Evolutionary conservation across 1,140 invertebrate species (phyloP), one percentile per base, ranked within the genome.

Genomic region (Sesamia nonagrioides): DNA sequence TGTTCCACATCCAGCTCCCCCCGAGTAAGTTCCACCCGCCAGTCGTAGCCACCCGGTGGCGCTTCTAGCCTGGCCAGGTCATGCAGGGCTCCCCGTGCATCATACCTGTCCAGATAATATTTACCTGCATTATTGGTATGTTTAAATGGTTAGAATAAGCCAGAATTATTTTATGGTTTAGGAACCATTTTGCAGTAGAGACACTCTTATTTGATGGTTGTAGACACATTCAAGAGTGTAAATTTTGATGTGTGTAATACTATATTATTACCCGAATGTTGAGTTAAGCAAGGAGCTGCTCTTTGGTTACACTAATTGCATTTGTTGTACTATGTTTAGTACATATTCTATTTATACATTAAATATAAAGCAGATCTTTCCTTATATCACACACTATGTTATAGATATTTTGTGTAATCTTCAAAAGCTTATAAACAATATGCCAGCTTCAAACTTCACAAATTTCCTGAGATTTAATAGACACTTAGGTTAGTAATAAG

Each of bases 31-130:
- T 96, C 95, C 90, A 96, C 96, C 2, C 96, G 94, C 86, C 96
- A 97, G 86, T 97, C 97, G 87, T 96, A 97, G 83, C 97, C 97
- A 84, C 97, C 97, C 2, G 96, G 94, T 45, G 96, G 97, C 48
- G 97, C 96, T 91, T 98, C 98, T 90, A 96, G 96, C 7, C 95
- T 92, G 61, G 96, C 95, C 82, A 98, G 95, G 92, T 98, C 98
- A 83, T 97, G 97, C 78, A 99, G 95, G 61, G 98, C 97, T 66
- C 98, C 98, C 78, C 99, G 96, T 77, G 98, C 98, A 96, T 99
- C 99, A 96, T 99, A 99, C 95, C 99, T 99, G 95, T 81, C 92
- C 92, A 96, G 88, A 95, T 88, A 50, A 50, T 50, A 88, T 78
- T 37, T 72, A 6, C 17, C 1, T 4, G 48, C 18, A 66, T 82